Percentiles rank a stretch among this genome's conserved stretches.
phyloP scores from a whole-genome alignment of 2,113 vertebrate genomes.

The Phyllopteryx taeniolatus region DNA sequence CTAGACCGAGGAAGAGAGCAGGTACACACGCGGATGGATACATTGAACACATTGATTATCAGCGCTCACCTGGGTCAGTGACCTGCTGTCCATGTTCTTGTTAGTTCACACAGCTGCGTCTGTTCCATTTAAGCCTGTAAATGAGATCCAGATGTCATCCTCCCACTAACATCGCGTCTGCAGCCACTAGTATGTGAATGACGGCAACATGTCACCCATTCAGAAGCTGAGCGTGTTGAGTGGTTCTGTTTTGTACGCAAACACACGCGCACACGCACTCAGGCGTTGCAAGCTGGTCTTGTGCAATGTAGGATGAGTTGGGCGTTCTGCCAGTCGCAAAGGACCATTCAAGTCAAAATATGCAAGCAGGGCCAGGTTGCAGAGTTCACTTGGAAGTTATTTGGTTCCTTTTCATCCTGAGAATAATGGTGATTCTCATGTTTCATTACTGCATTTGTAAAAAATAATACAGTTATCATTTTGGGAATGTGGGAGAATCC shows the following conservation, averaged over 20 bases:
- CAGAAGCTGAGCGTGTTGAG: constrained; percentile 4
- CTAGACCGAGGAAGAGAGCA: constrained; percentile 88
- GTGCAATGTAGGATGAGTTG: constrained; percentile 57
- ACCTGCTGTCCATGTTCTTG: constrained; percentile 27
- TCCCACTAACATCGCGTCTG: constrained; percentile 50
- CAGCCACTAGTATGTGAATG: constrained; percentile 41
- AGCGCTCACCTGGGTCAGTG: constrained; percentile 32
- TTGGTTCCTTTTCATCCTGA: constrained; percentile 34
- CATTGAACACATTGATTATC: constrained; percentile 29
- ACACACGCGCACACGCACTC: neutral
- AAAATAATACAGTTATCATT: neutral
- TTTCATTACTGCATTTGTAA: neutral
- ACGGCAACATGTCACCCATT: constrained; percentile 19
- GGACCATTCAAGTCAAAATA: constrained; percentile 58
- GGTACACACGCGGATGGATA: constrained; percentile 67
- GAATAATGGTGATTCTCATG: constrained; percentile 38
- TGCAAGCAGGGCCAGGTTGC: constrained; percentile 47
- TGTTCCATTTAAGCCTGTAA: constrained; percentile 44
- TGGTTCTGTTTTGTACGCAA: neutral
- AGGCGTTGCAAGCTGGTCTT: constrained; percentile 63
- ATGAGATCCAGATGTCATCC: constrained; percentile 43
- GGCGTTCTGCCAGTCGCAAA: constrained; percentile 56
- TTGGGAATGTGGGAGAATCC: no score
- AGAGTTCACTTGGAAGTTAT: constrained; percentile 50
- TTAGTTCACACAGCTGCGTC: constrained; percentile 29